phyloP scores from a whole-genome alignment of 2,113 vertebrate genomes.

The Corvus moneduloides region DNA sequence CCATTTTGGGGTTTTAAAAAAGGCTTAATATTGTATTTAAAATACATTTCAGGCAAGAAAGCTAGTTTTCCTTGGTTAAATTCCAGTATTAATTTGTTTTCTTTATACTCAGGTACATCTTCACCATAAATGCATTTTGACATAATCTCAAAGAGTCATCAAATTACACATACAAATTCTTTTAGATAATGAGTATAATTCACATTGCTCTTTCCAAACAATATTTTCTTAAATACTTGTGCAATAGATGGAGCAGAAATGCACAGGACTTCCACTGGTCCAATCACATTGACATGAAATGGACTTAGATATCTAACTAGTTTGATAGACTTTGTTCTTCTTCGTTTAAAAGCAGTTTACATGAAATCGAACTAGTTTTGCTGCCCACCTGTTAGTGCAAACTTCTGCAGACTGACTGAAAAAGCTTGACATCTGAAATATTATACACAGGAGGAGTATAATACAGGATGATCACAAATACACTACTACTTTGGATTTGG shows the following conservation, averaged over 20 bases:
- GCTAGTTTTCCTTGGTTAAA: neutral
- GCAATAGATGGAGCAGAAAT: neutral
- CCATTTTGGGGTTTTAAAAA: neutral
- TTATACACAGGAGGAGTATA: neutral
- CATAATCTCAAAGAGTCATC: neutral
- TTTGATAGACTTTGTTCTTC: neutral
- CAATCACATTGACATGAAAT: neutral
- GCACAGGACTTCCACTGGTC: neutral
- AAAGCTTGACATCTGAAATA: neutral
- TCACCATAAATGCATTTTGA: neutral
- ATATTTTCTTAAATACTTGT: neutral
- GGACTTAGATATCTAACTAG: neutral
- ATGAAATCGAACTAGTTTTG: neutral
- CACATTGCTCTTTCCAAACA: neutral
- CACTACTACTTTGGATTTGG: neutral
- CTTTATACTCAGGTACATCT: neutral
- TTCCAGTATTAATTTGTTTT: neutral
- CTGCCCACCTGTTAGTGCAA: neutral
- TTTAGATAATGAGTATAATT: neutral
- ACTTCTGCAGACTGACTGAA: neutral
- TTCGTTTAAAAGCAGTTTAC: neutral
- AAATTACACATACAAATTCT: neutral
- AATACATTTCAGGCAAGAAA: neutral
- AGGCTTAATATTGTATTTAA: neutral
- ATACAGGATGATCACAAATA: neutral